Conservation (phyloP, 1,140 invertebrate genomes). For the Amyelois transitella region DNA sequence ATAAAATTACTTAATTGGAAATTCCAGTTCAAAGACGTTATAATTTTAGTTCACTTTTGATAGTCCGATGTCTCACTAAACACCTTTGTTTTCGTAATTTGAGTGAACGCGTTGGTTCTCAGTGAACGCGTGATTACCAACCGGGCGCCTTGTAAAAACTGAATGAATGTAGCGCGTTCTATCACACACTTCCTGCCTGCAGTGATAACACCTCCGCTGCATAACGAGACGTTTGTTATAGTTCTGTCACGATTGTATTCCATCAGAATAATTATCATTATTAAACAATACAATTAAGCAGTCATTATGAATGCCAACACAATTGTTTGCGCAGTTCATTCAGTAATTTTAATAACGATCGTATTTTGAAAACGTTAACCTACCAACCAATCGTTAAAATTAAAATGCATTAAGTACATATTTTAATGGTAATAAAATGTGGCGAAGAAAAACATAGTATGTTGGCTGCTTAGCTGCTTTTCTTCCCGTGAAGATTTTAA, state of each 20-base stretch:
- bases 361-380: too few species aligned
- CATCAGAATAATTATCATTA: neutral
- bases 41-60: neutral
- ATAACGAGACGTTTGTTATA: slow-evolving; percentile 30
- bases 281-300: neutral
- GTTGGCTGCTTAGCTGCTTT: too few species aligned
- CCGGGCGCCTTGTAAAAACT: slow-evolving; percentile 49
- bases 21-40: neutral
- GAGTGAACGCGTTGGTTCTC: neutral
- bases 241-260: slow-evolving; percentile 3
- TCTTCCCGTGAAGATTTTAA: too few species aligned
- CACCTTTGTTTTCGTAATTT: neutral
- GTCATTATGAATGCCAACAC: neutral
- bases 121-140: slow-evolving; percentile 42
- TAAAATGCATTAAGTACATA: too few species aligned
- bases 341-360: neutral
- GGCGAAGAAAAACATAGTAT: too few species aligned
- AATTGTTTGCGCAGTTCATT: neutral
- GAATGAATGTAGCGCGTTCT: slow-evolving; percentile 43
- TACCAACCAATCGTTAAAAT: too few species aligned
- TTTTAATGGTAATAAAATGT: too few species aligned
- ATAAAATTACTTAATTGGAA: slow-evolving; percentile 4
- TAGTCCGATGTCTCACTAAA: neutral
- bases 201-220: slow-evolving; percentile 42
- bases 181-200: slow-evolving; percentile 46